phyloP scores from a whole-genome alignment of 2,888 invertebrate genomes.

The Hoplodrina blanda region DNA sequence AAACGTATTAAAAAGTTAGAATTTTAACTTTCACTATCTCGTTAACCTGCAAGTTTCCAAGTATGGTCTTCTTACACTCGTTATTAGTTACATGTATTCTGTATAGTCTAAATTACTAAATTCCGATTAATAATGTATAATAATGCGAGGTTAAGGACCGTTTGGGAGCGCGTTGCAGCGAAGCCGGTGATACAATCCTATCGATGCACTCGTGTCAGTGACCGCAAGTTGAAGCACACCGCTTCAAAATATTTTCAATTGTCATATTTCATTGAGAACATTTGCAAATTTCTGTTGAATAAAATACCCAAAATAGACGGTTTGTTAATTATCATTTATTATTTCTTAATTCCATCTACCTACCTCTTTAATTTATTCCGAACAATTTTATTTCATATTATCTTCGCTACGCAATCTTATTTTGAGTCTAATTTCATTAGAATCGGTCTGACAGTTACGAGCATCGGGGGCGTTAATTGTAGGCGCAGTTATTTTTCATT shows the following conservation, averaged over 20 bases:
- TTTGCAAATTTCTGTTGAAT: conserved; percentile 24
- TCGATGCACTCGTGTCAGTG: conserved; percentile 68
- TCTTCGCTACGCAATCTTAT: conserved; percentile 42
- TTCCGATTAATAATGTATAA: conserved; percentile 61
- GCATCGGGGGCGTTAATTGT: conserved; percentile 53
- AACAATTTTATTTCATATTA: conserved; percentile 40
- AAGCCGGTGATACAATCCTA: conserved; percentile 61
- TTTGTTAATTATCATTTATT: conserved; percentile 11
- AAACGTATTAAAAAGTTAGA: too few relatives aligned
- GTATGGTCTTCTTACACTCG: too few relatives aligned
- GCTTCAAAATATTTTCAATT: conserved; percentile 54
- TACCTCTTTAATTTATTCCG: conserved; percentile 27
- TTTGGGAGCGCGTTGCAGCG: conserved; percentile 50
- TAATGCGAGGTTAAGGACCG: conserved; percentile 67
- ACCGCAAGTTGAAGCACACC: conserved; percentile 57
- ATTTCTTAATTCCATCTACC: conserved; percentile 18
- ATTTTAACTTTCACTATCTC: too few relatives aligned
- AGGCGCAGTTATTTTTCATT: conserved; percentile 56
- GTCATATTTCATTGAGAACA: conserved; percentile 44
- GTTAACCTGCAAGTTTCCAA: too few relatives aligned
- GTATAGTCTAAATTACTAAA: background rate
- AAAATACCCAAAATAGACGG: background rate
- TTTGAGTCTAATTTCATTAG: conserved; percentile 50
- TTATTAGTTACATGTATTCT: too few relatives aligned
- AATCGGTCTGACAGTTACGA: conserved; percentile 55